These are phyloP conservation scores for Aphidius colemani DNA, from an alignment of 2,888 invertebrate species.

Conservation along the genomic window DNA sequence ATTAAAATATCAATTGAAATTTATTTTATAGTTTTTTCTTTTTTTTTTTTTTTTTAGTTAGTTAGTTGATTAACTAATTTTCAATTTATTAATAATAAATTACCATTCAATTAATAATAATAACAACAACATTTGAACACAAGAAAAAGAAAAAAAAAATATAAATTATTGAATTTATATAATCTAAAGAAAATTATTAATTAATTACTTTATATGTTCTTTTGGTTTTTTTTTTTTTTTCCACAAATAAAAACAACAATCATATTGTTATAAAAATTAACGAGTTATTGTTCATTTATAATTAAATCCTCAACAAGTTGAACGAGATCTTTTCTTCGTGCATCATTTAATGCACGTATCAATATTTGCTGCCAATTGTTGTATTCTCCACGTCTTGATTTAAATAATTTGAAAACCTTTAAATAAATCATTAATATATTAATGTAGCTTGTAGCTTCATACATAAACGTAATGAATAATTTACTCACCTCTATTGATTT, in stretches of 20 bases:
- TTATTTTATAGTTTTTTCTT: too few species aligned
- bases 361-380: conserved; percentile 46
- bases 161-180: neutral
- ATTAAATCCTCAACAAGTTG: conserved; percentile 36
- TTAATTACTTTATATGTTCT: conserved; percentile 2
- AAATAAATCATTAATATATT: conserved; percentile 13
- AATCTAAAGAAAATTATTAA: too few species aligned
- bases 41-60: neutral
- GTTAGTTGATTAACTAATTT: neutral
- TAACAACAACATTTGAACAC: neutral
- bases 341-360: conserved; percentile 45
- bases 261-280: too few species aligned
- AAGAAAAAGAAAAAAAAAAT: neutral
- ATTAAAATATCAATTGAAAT: conserved; percentile 22
- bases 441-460: neutral
- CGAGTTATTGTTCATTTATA: too few species aligned
- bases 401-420: conserved; percentile 47
- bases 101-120: neutral
- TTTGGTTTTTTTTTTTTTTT: neutral
- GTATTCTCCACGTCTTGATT: conserved; percentile 33
- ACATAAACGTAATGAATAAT: conserved; percentile 16
- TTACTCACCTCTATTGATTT: conserved; percentile 42
- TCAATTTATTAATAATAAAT: neutral
- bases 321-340: conserved; percentile 49
- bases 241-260: too few species aligned